Evolutionary conservation across 2,113 vertebrate genomes (phyloP).

Genomic region (Crotalus viridis): DNA sequence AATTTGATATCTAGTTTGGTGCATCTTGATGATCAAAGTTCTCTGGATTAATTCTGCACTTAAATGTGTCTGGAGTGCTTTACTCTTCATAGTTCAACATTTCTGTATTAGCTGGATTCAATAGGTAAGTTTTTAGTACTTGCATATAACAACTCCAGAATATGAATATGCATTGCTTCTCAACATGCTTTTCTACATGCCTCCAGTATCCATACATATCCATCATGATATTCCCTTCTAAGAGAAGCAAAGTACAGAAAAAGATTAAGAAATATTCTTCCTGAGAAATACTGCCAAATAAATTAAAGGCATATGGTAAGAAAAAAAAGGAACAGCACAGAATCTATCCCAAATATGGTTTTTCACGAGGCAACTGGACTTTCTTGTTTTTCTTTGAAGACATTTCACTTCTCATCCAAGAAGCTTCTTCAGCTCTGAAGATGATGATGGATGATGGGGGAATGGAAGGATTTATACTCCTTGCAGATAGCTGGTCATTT

Average conservation of each 20-base stretch:
- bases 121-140: constrained; percentile 28
- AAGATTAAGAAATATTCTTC: not conserved
- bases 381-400: too few species aligned
- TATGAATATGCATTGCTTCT: not conserved
- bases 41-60: constrained; percentile 58
- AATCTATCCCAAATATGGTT: too few species aligned
- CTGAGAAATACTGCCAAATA: not conserved
- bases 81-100: constrained; percentile 63
- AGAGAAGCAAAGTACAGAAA: not conserved
- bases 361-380: too few species aligned
- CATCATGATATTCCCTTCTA: not conserved
- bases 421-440: too few species aligned
- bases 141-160: not conserved
- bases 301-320: not conserved
- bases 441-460: too few species aligned
- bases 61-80: constrained; percentile 64
- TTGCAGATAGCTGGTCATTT: too few species aligned
- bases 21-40: constrained; percentile 64
- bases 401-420: too few species aligned
- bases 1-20: constrained; percentile 65
- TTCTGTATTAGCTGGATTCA: constrained; percentile 60
- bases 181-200: constrained; percentile 7
- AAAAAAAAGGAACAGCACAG: too few species aligned
- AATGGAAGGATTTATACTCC: too few species aligned
- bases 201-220: not conserved